Percentiles rank a stretch among this genome's conserved stretches.
These are phyloP conservation scores for Gonatopus flavifemur DNA, from an alignment of 1,140 invertebrate species.

Conservation along the genomic window DNA sequence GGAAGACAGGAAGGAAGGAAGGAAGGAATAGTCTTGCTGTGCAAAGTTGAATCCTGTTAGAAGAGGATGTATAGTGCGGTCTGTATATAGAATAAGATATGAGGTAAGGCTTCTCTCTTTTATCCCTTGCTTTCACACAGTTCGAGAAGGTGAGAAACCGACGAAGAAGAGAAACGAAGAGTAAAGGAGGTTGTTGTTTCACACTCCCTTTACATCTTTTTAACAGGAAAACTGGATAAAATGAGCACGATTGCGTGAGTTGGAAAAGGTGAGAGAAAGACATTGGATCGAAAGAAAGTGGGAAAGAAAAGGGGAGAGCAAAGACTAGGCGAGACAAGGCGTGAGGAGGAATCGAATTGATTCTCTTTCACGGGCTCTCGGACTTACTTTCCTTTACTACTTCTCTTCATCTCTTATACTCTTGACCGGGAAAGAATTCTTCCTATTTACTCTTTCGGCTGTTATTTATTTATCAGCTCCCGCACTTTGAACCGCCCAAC, in stretches of 20 bases:
- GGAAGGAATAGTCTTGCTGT: constrained; percentile 25
- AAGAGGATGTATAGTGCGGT: too few species aligned
- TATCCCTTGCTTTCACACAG: too few species aligned
- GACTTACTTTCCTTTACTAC: constrained; percentile 46
- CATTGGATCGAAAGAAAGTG: neutral
- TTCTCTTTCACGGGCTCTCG: constrained; percentile 52
- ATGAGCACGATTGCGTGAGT: constrained; percentile 16
- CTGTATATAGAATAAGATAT: too few species aligned
- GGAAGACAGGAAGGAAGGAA: constrained; percentile 25
- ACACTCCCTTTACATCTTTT: too few species aligned
- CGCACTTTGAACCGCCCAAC: constrained; percentile 13
- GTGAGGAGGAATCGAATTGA: constrained; percentile 56
- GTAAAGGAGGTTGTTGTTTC: constrained; percentile 14
- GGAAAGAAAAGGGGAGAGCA: constrained; percentile 28
- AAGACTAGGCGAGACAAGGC: constrained; percentile 30
- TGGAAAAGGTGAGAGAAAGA: constrained; percentile 7
- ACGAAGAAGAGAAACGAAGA: constrained; percentile 26
- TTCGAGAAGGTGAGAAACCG: constrained; percentile 5
- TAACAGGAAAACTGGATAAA: too few species aligned
- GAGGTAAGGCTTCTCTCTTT: too few species aligned
- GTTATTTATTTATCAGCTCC: constrained; percentile 49
- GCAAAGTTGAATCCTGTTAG: constrained; percentile 10
- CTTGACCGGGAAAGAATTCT: constrained; percentile 34
- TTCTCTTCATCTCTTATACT: constrained; percentile 29
- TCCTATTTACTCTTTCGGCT: constrained; percentile 1